Base-by-base conservation (phyloP, 1,140 invertebrate species). In the Bombus soroeensis region DNA sequence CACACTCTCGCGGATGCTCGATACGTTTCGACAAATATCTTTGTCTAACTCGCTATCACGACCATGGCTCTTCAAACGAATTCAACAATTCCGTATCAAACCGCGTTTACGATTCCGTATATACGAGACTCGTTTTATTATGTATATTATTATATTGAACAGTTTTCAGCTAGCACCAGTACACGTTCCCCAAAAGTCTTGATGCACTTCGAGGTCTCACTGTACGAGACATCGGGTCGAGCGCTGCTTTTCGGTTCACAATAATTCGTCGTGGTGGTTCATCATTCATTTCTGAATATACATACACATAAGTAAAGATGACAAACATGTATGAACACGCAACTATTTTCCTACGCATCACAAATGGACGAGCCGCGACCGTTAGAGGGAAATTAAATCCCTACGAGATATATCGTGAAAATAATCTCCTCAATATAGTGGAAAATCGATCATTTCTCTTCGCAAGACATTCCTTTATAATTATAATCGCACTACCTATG, bases 401-500 rank as follows among this genome's bases (percentile, higher is more conserved):
- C 25, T 28, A 32, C 12, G 2, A n/a, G 4, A n/a, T 41, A 10
- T 22, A 3, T n/a, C 28, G 3, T 28, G 9, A 43, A 57, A 25
- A 10, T 18, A 59, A 34, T 32, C 34, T 22, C 28, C 25, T 37
- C n/a, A 10, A 32, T 3, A 28, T 37, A 13, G 22, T 34, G 15
- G 5, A 59, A 57, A 76, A 68, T 64, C 62, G 25, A 39, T 39
- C 18, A 53, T 32, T 57, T 15, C 43, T 71, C 1, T 1, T 12
- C 13, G 1, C 6, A 41, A 68, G 39, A 25, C 13, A 80, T 72
- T 43, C 15, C 39, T 62, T 53, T n/a, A 13, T 72, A 77, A 79
- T 62, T 84, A 72, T 9, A 34, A 72, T 80, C 76, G 41, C 76
- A 84, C 76, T 62, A 25, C 34, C 34, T 64, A 80, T 57, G 41